Conservation (phyloP, 64 coral and sea anemone species). For the Hydrozoanthus tunicans region DNA sequence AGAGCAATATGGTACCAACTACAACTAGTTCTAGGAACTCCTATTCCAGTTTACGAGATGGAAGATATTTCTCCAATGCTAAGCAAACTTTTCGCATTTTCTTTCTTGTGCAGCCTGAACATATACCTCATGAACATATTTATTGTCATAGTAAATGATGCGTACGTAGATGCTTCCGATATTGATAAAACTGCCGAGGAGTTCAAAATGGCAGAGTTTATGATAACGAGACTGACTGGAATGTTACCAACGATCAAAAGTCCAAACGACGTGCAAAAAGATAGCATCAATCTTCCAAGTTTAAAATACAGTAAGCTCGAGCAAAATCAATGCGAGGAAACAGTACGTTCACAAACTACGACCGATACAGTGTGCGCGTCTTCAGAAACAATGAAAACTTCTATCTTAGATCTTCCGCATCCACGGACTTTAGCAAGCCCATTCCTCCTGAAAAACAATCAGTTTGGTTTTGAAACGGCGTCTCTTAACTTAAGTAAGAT, state of each 20-base stretch:
- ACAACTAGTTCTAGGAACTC: constrained; percentile 27
- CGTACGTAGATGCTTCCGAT: constrained; percentile 37
- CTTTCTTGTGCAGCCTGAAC: constrained; percentile 40
- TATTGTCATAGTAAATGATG: constrained; percentile 49
- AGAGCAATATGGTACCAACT: constrained; percentile 18
- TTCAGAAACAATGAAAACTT: neutral
- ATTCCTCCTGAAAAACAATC: neutral
- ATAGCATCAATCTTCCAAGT: neutral
- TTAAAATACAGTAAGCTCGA: no score
- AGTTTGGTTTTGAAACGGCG: neutral
- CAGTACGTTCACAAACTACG: neutral
- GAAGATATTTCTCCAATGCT: neutral
- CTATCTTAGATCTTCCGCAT: neutral
- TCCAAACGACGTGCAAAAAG: neutral
- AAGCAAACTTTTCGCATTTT: constrained; percentile 24
- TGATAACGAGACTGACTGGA: neutral
- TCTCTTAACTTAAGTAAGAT: neutral
- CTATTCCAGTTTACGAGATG: constrained; percentile 27
- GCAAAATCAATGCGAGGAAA: neutral
- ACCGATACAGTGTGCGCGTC: neutral
- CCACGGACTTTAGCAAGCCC: neutral
- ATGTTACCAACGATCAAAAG: neutral
- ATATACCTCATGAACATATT: constrained; percentile 44
- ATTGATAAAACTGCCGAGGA: constrained; percentile 5
- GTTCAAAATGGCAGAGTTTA: constrained; percentile 33